These are phyloP conservation scores for Globicephala melas DNA, from an alignment of 2,113 vertebrate species.

Conservation along the genomic window DNA sequence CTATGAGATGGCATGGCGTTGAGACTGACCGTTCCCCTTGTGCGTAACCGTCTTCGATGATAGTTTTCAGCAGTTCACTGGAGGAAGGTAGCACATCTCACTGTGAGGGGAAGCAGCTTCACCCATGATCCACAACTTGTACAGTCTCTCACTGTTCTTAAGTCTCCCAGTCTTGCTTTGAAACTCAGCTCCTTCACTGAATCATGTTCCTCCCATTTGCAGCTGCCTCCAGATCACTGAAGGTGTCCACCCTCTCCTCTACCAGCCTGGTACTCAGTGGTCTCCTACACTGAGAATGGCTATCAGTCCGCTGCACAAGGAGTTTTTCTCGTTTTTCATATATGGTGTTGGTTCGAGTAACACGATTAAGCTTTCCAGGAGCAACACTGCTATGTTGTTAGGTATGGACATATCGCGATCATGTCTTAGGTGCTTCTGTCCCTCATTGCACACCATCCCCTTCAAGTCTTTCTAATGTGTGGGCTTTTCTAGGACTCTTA, in stretches of 20 bases:
- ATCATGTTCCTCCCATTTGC: background rate
- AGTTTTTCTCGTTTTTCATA: background rate
- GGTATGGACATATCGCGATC: background rate
- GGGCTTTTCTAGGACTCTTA: background rate
- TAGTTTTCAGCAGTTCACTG: background rate
- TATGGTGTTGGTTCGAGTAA: background rate
- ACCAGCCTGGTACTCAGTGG: background rate
- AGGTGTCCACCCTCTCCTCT: background rate
- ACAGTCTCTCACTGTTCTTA: background rate
- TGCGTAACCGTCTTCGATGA: background rate
- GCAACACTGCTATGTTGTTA: background rate
- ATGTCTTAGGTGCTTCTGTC: background rate
- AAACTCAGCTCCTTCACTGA: background rate
- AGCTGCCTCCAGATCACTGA: background rate
- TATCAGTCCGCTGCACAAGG: background rate
- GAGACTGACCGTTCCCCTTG: background rate
- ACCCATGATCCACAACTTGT: background rate
- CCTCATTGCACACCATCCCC: background rate
- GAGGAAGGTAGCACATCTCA: background rate
- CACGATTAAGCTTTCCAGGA: background rate
- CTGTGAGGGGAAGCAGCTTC: background rate
- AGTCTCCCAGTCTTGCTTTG: background rate
- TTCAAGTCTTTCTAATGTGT: background rate
- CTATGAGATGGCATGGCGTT: background rate
- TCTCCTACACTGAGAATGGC: background rate